phyloP scores from a whole-genome alignment of 2,888 invertebrate species.

The Dimorphilus gyrociliatus region DNA sequence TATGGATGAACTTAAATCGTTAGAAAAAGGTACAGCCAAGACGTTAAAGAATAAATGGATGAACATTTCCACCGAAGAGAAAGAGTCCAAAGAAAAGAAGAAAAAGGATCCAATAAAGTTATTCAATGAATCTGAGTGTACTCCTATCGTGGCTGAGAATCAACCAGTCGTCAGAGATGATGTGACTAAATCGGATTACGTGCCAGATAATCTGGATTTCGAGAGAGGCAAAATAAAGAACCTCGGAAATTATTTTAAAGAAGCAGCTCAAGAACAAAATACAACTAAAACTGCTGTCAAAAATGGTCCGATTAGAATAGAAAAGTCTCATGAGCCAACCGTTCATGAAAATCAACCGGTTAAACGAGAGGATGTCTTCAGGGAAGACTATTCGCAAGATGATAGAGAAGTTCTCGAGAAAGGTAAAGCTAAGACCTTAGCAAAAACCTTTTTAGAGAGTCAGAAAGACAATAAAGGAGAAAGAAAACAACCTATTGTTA shows the following conservation, averaged over 20 bases:
- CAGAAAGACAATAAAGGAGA: conserved; percentile 3
- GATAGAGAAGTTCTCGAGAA: background rate
- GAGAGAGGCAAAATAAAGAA: conserved; percentile 5
- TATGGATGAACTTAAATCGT: conserved; percentile 2
- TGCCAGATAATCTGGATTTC: conserved; percentile 3
- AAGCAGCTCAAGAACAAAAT: conserved; percentile 1
- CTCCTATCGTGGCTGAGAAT: no score
- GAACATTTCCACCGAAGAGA: conserved; percentile 2
- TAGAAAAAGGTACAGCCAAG: conserved; percentile 3
- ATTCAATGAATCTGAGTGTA: conserved; percentile 2
- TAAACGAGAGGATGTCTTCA: conserved; percentile 7
- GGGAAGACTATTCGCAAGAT: conserved; percentile 1
- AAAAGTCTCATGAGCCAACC: conserved; percentile 7
- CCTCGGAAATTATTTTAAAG: no score
- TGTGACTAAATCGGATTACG: background rate
- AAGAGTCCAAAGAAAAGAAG: conserved; percentile 1
- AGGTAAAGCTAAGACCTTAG: conserved; percentile 1
- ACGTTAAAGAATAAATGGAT: conserved; percentile 3
- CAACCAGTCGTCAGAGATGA: conserved; percentile 5
- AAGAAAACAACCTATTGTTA: background rate
- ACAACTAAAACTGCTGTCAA: conserved; percentile 1
- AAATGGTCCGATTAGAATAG: conserved; percentile 6
- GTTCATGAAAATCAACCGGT: conserved; percentile 11
- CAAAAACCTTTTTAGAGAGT: background rate
- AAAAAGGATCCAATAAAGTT: background rate